Evolutionary conservation across 2,113 vertebrate genomes (phyloP).

Genomic region (Sprattus sprattus): DNA sequence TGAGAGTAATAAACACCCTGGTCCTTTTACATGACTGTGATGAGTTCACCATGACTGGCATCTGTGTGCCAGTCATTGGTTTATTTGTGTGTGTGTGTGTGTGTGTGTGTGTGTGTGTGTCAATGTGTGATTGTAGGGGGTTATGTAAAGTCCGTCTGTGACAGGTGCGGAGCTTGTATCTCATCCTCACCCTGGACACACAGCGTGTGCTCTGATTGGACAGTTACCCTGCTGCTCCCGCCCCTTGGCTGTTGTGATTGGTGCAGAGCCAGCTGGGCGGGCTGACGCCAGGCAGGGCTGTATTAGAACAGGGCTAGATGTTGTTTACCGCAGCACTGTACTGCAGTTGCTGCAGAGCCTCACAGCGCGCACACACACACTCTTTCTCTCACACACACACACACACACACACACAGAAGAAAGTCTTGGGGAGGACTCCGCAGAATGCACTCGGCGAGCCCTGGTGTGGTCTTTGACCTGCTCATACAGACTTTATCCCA

Average conservation of each 20-base stretch:
- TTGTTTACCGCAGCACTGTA: conserved; percentile 81
- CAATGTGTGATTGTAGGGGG: neutral
- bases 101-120: conserved; percentile 4
- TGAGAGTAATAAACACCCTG: neutral
- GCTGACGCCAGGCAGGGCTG: conserved; percentile 65
- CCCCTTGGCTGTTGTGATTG: conserved; percentile 55
- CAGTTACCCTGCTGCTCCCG: neutral
- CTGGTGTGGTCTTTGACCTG: conserved; percentile 57
- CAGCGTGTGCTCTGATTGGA: conserved; percentile 22
- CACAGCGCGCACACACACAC: neutral
- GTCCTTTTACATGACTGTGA: conserved; percentile 8
- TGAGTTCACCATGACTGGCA: neutral
- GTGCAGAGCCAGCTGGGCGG: conserved; percentile 41
- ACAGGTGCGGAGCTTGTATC: conserved; percentile 42
- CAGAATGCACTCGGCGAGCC: conserved; percentile 71
- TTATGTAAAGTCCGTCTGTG: conserved; percentile 44
- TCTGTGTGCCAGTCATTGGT: neutral
- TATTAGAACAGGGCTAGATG: conserved; percentile 73
- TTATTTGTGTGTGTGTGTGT: neutral
- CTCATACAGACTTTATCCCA: conserved; percentile 68
- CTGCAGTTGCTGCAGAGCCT: conserved; percentile 57
- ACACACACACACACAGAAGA: conserved; percentile 44
- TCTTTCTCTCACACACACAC: neutral
- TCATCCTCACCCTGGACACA: conserved; percentile 7
- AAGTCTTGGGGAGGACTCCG: conserved; percentile 49